phyloP scores from a whole-genome alignment of 2,888 invertebrate genomes.

The Sericinus montela region DNA sequence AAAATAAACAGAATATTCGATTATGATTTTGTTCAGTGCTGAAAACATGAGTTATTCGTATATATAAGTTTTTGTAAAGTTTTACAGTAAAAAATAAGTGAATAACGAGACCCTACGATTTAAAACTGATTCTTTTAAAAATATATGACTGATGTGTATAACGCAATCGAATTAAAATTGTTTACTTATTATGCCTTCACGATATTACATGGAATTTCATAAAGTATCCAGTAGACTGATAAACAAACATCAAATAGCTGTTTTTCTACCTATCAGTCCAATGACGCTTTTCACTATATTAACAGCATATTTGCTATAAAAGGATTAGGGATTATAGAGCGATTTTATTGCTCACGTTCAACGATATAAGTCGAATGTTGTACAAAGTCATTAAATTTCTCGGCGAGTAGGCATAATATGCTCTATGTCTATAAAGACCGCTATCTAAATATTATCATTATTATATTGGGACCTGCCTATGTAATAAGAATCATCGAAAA shows the following conservation, averaged over 20 bases:
- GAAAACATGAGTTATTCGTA: too few species aligned
- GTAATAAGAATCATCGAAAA: constrained; percentile 9
- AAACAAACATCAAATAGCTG: constrained; percentile 6
- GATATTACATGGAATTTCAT: constrained; percentile 2
- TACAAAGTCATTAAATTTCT: constrained; percentile 17
- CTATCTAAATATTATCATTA: constrained; percentile 35
- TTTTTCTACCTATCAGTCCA: constrained; percentile 6
- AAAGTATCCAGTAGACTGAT: constrained; percentile 8
- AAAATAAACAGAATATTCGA: too few species aligned
- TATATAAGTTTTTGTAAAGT: too few species aligned
- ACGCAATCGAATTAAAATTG: too few species aligned
- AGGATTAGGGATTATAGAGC: constrained; percentile 15
- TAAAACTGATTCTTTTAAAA: too few species aligned
- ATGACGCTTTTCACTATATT: constrained; percentile 17
- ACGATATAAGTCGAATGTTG: constrained; percentile 17
- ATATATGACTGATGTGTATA: too few species aligned
- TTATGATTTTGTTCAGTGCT: too few species aligned
- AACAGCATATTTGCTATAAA: constrained; percentile 16
- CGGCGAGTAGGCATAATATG: constrained; percentile 12
- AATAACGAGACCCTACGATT: too few species aligned
- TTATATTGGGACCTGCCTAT: constrained; percentile 4
- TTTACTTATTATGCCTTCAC: too few species aligned
- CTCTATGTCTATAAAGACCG: constrained; percentile 35
- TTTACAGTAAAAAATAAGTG: too few species aligned
- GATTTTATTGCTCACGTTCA: constrained; percentile 16